Evolutionary conservation across 2,113 vertebrate genomes (phyloP).

Genomic region (Orientallactaga bullata): DNA sequence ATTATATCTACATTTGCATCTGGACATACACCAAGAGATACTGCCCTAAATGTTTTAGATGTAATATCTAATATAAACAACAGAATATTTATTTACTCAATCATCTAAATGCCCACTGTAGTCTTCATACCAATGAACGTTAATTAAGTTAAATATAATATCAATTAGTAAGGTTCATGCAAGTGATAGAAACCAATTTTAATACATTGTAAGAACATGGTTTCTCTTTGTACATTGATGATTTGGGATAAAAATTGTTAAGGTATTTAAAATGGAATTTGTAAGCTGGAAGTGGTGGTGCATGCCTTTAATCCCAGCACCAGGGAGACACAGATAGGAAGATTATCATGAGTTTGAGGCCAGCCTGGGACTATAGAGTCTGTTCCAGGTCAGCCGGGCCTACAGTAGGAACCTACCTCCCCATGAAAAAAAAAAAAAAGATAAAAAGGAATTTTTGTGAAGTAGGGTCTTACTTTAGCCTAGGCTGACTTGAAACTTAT

Average conservation of each 20-base stretch:
- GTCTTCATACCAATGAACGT: neutral
- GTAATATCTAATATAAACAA: neutral
- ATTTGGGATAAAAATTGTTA: neutral
- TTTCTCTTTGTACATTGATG: neutral
- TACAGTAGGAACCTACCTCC: no score
- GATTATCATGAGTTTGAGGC: no score
- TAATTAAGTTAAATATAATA: slow-evolving; percentile 51
- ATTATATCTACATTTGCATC: slow-evolving; percentile 78
- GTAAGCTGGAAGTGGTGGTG: no score
- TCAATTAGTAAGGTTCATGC: neutral
- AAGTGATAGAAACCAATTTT: slow-evolving; percentile 8
- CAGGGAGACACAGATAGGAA: no score
- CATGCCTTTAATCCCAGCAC: no score
- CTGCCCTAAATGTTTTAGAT: slow-evolving; percentile 43
- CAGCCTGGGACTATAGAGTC: no score
- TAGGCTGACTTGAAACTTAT: no score
- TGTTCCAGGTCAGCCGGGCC: no score
- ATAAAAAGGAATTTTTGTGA: no score
- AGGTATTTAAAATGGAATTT: slow-evolving; percentile 9
- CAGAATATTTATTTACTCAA: neutral
- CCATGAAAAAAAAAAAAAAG: no score
- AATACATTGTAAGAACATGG: neutral
- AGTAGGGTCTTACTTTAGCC: no score
- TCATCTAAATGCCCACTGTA: neutral
- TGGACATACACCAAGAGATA: slow-evolving; percentile 65